Evolutionary conservation across 2,888 invertebrate genomes (phyloP), one percentile per base, ranked within the genome.

Genomic region (Bombyx huttoni): DNA sequence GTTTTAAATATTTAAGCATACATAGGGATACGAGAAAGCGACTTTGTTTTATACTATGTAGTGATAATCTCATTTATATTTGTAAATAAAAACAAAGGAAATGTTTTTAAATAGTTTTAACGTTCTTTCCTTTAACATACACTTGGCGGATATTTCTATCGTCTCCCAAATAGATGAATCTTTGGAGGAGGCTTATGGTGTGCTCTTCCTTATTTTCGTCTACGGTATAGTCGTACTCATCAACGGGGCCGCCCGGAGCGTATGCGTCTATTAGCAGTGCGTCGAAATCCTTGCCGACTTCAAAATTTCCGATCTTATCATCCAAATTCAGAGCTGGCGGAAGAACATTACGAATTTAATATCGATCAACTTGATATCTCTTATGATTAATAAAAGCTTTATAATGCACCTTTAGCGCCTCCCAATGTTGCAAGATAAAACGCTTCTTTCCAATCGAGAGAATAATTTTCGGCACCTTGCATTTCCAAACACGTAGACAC

Each of bases 401-500:
- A 12, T 12, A 12, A 49, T 24, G 65, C 82, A 94, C 94, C 93
- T 89, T 89, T 90, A 54, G 96, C 96, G 7, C 97, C 96, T 13
- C 97, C 96, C 51, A 96, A 78, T 1, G 97, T 98, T 12, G 96
- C 96, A 62, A 97, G 85, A 73, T 93, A 93, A 70, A 97, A 93
- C 0, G 91, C 96, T 61, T 97, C 94, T 55, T 89, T 90, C 79
- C 93, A 95, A 56, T 90, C 90, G 1, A 96, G 69, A 0, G 92
- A 90, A 7, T 54, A 55, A 7, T 73, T 68, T 0, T 64, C 51
- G 3, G 65, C 64, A 7, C 85, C 78, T 49, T 88, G 83, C 24
- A 89, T 60, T 45, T 92, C 90, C 13, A 95, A 64, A 63, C 92
- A 91, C 54, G 91, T 92, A 0, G 97, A 96, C 0, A 93, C 92